A percentile compares a stretch with the other conserved stretches of the same genome.
These are phyloP conservation scores for Gonatopus flavifemur DNA, from an alignment of 1,140 invertebrate species.

Conservation along the genomic window DNA sequence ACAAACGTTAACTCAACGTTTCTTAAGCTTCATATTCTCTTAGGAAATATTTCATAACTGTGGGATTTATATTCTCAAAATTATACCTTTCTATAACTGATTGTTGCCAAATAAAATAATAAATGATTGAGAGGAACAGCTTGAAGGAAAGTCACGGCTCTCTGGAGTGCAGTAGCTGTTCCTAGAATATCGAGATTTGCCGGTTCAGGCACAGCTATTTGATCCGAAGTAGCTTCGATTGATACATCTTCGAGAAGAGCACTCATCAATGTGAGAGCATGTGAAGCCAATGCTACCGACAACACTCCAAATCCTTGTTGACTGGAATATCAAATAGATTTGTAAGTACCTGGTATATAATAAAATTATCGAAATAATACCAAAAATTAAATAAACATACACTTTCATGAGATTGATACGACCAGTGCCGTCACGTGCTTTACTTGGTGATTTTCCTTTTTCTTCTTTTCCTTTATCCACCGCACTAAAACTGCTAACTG, in stretches of 20 bases:
- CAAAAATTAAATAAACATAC: slow-evolving; percentile 46
- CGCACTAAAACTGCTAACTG: slow-evolving; percentile 59
- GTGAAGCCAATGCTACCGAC: slow-evolving; percentile 76
- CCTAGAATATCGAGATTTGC: slow-evolving; percentile 64
- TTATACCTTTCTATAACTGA: slow-evolving; percentile 81
- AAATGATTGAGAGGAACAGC: slow-evolving; percentile 75
- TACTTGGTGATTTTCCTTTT: slow-evolving; percentile 68
- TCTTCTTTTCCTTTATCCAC: slow-evolving; percentile 65
- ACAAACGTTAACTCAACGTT: too few species aligned
- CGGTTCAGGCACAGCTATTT: slow-evolving; percentile 49
- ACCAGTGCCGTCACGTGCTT: slow-evolving; percentile 62
- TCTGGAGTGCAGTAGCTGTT: slow-evolving; percentile 67
- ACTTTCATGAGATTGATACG: slow-evolving; percentile 71
- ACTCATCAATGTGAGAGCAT: slow-evolving; percentile 68
- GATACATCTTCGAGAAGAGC: slow-evolving; percentile 63
- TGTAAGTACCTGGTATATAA: background rate
- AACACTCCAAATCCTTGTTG: slow-evolving; percentile 82
- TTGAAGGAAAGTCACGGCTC: slow-evolving; percentile 67
- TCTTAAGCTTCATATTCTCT: too few species aligned
- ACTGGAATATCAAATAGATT: slow-evolving; percentile 35
- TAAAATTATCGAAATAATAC: slow-evolving; percentile 4
- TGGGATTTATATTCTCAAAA: too few species aligned
- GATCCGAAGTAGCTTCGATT: slow-evolving; percentile 56
- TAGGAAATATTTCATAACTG: too few species aligned
- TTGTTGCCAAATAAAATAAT: slow-evolving; percentile 82